Percentiles rank a stretch among this genome's conserved stretches.
Conservation (phyloP, 2,113 vertebrate species). For the Cnemophilus loriae region DNA sequence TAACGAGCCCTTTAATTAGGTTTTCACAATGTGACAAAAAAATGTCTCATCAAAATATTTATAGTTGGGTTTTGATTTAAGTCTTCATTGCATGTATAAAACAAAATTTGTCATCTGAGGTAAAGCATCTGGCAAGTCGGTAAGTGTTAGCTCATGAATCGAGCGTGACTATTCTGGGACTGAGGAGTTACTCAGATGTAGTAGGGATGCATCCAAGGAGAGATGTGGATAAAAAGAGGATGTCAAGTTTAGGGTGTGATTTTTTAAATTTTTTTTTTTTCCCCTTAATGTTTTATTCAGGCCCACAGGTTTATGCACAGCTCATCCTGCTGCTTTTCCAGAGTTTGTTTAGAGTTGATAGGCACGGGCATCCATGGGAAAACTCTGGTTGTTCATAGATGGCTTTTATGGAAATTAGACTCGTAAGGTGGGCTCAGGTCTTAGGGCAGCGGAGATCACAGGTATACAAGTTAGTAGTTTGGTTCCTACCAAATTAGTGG, state of each 20-base stretch:
- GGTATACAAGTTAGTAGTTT: background rate
- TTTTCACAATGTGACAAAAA: background rate
- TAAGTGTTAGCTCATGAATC: background rate
- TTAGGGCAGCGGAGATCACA: background rate
- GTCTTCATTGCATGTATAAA: background rate
- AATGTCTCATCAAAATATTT: constrained; percentile 22
- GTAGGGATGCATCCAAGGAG: background rate
- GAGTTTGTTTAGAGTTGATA: background rate
- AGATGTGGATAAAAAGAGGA: background rate
- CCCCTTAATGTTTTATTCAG: background rate
- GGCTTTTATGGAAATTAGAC: background rate
- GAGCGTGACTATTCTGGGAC: background rate
- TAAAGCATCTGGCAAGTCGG: constrained; percentile 17
- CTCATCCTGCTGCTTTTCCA: background rate
- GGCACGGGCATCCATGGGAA: too few relatives aligned
- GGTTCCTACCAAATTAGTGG: background rate
- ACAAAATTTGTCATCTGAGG: background rate
- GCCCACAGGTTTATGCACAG: background rate
- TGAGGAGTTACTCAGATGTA: background rate
- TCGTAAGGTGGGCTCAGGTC: rapidly evolving
- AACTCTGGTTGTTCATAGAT: background rate
- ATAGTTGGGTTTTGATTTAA: constrained; percentile 25
- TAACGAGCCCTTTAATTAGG: constrained; percentile 12
- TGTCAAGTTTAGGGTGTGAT: background rate
- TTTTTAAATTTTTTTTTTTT: background rate